These are phyloP conservation scores for Ormyrus pomaceus DNA, from an alignment of 2,888 invertebrate genomes.

Conservation along the genomic window DNA sequence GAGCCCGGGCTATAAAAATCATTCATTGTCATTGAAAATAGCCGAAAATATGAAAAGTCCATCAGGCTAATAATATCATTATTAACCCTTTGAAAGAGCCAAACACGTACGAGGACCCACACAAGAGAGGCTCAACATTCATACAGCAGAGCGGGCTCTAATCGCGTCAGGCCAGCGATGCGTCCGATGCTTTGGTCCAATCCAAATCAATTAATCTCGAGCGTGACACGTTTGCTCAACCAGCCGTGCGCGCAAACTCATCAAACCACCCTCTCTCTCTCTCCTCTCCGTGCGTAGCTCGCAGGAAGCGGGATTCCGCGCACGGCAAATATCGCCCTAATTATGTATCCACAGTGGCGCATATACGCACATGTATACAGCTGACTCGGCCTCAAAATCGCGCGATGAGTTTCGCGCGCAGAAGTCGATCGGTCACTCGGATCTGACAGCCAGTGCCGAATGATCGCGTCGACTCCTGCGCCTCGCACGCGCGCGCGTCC, in stretches of 20 bases:
- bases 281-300: conserved; percentile 5
- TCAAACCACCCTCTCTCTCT: conserved; percentile 39
- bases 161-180: conserved; percentile 57
- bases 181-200: conserved; percentile 53
- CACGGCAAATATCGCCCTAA: conserved; percentile 54
- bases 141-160: conserved; percentile 25
- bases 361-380: background rate
- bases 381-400: conserved; percentile 10
- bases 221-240: conserved; percentile 58
- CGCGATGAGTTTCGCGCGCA: conserved; percentile 52
- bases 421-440: conserved; percentile 65
- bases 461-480: conserved; percentile 25
- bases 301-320: conserved; percentile 29
- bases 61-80: conserved; percentile 47
- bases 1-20: conserved; percentile 27
- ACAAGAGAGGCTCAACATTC: background rate
- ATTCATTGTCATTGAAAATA: conserved; percentile 45
- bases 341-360: conserved; percentile 47
- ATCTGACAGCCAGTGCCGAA: conserved; percentile 55
- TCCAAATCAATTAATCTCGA: conserved; percentile 59
- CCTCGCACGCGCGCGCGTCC: background rate
- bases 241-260: conserved; percentile 55
- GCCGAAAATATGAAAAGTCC: conserved; percentile 52
- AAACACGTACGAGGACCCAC: background rate
- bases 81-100: conserved; percentile 52